phyloP scores from a whole-genome alignment of 1,140 invertebrate species.

The Micrasema minimum region DNA sequence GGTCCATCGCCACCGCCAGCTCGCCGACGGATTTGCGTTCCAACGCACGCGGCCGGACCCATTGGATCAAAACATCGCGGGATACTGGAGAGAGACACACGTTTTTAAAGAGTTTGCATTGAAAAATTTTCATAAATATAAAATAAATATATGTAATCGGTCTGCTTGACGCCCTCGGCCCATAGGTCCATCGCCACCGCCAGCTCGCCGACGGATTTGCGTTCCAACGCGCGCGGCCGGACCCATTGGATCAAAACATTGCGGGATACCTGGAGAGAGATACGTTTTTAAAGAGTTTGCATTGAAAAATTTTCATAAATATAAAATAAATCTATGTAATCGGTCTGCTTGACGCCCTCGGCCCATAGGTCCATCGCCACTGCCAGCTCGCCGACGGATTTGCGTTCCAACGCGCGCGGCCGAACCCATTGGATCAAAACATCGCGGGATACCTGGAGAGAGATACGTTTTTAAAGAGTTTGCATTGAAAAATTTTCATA shows the following conservation, averaged over 20 bases:
- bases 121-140: no score
- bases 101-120: no score
- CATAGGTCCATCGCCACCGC: constrained; percentile 59
- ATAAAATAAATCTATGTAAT: no score
- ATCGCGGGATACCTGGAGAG: constrained; percentile 57
- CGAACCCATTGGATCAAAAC: constrained; percentile 60
- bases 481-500: no score
- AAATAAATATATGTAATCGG: no score
- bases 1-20: constrained; percentile 59
- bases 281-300: no score
- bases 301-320: no score
- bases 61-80: constrained; percentile 57
- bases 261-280: no score
- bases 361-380: constrained; percentile 60
- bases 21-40: constrained; percentile 56
- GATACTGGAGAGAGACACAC: no score
- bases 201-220: constrained; percentile 57
- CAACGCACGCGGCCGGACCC: constrained; percentile 60
- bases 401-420: constrained; percentile 58
- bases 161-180: constrained; percentile 57
- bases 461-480: no score
- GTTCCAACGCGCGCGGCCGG: constrained; percentile 57
- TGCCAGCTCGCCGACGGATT: constrained; percentile 57
- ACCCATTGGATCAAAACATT: constrained; percentile 60
- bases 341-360: constrained; percentile 56